Conservation (phyloP, 1,140 invertebrate genomes). For the Eumeta japonica region DNA sequence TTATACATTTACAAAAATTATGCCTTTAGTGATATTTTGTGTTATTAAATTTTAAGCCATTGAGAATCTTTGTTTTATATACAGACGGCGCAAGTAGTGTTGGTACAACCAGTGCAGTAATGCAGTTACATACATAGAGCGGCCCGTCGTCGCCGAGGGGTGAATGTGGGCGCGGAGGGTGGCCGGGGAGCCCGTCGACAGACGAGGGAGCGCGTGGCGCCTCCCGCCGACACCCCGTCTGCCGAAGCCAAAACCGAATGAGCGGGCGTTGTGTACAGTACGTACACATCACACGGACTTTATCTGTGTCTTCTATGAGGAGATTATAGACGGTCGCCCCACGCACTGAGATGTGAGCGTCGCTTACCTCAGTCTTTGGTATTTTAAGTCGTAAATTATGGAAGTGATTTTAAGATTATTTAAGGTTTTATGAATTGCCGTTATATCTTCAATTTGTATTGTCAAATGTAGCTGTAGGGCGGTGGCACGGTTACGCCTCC, state of each 20-base stretch:
- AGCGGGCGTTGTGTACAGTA: conserved; percentile 23
- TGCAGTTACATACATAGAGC: no score
- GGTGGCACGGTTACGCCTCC: no score
- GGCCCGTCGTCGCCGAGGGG: conserved; percentile 19
- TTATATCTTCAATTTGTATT: conserved; percentile 1
- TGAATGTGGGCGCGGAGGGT: conserved; percentile 19
- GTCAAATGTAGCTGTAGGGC: neutral
- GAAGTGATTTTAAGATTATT: conserved; percentile 45
- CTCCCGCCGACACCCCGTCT: conserved; percentile 9
- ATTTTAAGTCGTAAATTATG: conserved; percentile 52
- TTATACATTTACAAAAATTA: no score
- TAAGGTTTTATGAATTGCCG: conserved; percentile 28
- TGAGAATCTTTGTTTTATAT: no score
- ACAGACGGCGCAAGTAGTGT: no score
- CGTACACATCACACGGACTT: conserved; percentile 5
- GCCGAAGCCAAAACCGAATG: conserved; percentile 27
- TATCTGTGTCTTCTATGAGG: conserved; percentile 11
- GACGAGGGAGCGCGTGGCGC: conserved; percentile 21
- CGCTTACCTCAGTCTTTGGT: conserved; percentile 44
- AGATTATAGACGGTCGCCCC: conserved; percentile 9
- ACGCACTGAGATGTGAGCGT: conserved; percentile 9
- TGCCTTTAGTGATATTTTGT: no score
- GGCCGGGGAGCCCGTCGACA: conserved; percentile 17
- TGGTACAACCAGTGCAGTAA: no score
- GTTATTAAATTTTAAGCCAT: no score